Evolutionary conservation across 2,888 invertebrate genomes (phyloP).

Genomic region (Nomada fabriciana): DNA sequence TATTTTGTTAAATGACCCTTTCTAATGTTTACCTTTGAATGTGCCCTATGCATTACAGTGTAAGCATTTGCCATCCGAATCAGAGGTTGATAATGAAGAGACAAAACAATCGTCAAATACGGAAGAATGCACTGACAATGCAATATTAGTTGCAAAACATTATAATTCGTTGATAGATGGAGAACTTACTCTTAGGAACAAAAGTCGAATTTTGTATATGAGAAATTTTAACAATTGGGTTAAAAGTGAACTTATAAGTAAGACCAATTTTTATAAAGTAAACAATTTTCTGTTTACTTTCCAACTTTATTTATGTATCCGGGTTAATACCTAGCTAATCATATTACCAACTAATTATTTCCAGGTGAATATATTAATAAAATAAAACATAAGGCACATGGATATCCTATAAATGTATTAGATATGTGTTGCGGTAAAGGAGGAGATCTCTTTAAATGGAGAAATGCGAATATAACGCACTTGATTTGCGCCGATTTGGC

Average conservation of each 20-base stretch:
- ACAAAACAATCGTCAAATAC: slow-evolving; percentile 36
- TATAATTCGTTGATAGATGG: slow-evolving; percentile 96
- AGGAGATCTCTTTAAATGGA: slow-evolving; percentile 99
- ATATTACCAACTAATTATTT: slow-evolving; percentile 9
- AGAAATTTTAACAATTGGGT: slow-evolving; percentile 99
- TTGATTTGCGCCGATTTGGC: slow-evolving; percentile 97
- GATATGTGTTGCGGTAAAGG: slow-evolving; percentile 99
- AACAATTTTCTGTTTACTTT: not conserved
- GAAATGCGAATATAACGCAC: slow-evolving; percentile 91
- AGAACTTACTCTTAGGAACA: slow-evolving; percentile 91
- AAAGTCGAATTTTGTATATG: slow-evolving; percentile 96
- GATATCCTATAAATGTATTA: slow-evolving; percentile 90
- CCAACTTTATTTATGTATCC: not conserved
- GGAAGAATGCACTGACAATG: slow-evolving; percentile 83
- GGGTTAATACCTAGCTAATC: too few relatives aligned
- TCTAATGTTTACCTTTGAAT: not conserved
- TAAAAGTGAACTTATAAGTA: slow-evolving; percentile 97
- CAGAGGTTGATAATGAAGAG: slow-evolving; percentile 67
- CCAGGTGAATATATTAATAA: slow-evolving; percentile 87
- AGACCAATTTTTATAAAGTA: slow-evolving; percentile 78
- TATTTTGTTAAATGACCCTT: not conserved
- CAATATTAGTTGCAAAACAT: slow-evolving; percentile 93
- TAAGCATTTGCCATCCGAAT: slow-evolving; percentile 72
- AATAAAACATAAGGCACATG: slow-evolving; percentile 88
- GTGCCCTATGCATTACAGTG: slow-evolving; percentile 18